Evolutionary conservation across 92 coral and sea anemone genomes (phyloP).

Genomic region (Blastomussa wellsi): DNA sequence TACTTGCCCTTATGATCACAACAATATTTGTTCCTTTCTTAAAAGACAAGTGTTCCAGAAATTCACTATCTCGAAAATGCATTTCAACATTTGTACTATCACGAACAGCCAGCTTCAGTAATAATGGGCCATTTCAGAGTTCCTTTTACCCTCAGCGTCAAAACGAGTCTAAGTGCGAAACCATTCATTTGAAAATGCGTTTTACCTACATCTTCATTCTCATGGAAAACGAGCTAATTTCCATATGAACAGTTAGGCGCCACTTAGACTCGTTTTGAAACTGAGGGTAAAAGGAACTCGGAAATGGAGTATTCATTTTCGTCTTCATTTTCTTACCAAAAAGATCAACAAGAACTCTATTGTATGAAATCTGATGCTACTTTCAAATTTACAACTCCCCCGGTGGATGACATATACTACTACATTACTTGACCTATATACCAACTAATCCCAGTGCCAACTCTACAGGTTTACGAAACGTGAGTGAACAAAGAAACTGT

Average conservation of each 20-base stretch:
- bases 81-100: background rate
- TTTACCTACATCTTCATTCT: too few relatives aligned
- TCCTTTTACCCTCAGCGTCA: too few relatives aligned
- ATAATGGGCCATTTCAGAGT: too few relatives aligned
- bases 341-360: background rate
- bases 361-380: background rate
- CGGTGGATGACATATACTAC: background rate
- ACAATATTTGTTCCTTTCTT: background rate
- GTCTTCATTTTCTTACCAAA: constrained; percentile 4
- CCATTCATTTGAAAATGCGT: too few relatives aligned
- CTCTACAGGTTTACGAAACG: background rate
- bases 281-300: too few relatives aligned
- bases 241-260: too few relatives aligned
- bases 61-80: background rate
- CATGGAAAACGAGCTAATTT: too few relatives aligned
- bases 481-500: background rate
- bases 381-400: constrained; percentile 8
- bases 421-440: background rate
- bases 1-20: background rate
- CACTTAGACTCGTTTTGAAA: too few relatives aligned
- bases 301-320: too few relatives aligned
- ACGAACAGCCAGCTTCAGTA: background rate
- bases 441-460: background rate
- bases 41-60: background rate
- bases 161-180: too few relatives aligned